Conservation (phyloP, 2,113 vertebrate species). For the Albula goreensis region DNA sequence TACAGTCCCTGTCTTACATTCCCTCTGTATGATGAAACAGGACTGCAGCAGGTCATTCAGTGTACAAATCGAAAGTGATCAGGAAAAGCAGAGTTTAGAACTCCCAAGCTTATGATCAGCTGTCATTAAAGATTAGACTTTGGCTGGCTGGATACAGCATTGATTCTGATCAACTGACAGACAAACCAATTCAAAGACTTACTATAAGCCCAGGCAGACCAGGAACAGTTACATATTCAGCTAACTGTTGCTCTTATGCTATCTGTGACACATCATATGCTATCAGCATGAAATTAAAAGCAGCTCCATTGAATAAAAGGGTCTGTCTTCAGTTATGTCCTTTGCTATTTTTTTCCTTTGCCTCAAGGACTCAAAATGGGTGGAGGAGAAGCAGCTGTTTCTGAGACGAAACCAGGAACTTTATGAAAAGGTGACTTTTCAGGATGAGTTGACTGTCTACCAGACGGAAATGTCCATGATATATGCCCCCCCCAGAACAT, state of each 20-base stretch:
- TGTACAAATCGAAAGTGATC: not conserved
- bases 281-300: not conserved
- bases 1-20: not conserved
- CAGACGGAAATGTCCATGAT: no score
- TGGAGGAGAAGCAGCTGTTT: conserved; percentile 97
- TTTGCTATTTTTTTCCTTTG: not conserved
- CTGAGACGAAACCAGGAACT: conserved; percentile 94
- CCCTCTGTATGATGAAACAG: not conserved
- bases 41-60: not conserved
- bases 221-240: not conserved
- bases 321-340: not conserved
- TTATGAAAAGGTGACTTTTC: conserved; percentile 83
- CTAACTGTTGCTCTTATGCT: not conserved
- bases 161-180: not conserved
- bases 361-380: conserved; percentile 93
- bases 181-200: not conserved
- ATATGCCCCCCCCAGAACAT: no score
- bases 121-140: not conserved
- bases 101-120: not conserved
- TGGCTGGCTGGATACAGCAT: not conserved
- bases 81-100: not conserved
- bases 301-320: not conserved
- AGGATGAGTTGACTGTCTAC: not conserved
- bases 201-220: not conserved
- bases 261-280: not conserved